Conservation (phyloP, 2,888 invertebrate species). For the Limnephilus marmoratus region DNA sequence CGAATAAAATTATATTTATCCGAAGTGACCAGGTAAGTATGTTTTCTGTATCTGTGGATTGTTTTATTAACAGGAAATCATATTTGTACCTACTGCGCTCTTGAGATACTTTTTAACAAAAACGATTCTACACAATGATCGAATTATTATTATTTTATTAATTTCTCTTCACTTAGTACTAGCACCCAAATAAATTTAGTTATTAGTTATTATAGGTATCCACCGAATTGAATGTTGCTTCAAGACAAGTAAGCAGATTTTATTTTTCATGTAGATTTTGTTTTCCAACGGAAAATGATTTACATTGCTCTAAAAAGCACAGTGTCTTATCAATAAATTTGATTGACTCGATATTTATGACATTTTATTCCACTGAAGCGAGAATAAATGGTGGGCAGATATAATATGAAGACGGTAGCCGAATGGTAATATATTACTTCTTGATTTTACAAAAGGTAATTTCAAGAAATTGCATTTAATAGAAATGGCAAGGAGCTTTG, state of each 20-base stretch:
- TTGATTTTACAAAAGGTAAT: constrained; percentile 31
- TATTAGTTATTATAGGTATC: no score
- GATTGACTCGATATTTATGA: background rate
- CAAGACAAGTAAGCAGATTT: background rate
- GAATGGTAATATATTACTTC: constrained; percentile 4
- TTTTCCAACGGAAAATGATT: background rate
- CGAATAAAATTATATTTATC: no score
- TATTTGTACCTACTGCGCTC: no score
- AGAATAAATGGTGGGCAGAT: background rate
- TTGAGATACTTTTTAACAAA: no score
- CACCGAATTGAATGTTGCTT: background rate
- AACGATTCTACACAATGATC: no score
- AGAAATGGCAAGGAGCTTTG: constrained; percentile 3
- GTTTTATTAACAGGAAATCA: no score
- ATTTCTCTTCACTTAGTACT: no score
- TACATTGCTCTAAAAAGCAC: background rate
- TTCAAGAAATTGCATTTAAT: constrained; percentile 21
- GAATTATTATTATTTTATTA: no score
- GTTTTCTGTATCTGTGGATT: no score
- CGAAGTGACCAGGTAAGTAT: no score
- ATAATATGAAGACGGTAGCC: background rate
- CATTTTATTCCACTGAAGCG: background rate
- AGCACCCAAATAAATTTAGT: background rate
- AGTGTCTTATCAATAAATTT: background rate
- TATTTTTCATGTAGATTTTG: background rate